Base-by-base conservation (phyloP, 2,113 vertebrate species). In the Tringa solitaria region DNA sequence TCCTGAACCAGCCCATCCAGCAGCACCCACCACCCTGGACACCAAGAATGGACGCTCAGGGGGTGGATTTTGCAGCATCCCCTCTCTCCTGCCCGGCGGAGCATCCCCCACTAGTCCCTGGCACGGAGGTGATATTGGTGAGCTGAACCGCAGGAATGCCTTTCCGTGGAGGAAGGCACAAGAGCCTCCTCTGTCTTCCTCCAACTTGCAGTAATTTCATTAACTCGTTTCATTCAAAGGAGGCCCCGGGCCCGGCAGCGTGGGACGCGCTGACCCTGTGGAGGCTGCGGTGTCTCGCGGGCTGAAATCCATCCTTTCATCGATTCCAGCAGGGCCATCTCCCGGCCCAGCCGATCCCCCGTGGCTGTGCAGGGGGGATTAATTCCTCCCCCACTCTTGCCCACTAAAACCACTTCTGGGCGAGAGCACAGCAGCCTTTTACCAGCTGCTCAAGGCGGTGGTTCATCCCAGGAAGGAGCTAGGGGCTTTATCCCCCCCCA, bases 21-120 rank as follows among this genome's bases (percentile, higher is more conserved):
- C 53, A 59, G 53, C 64, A 35, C 28, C 53, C 61, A 56, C 28
- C 79, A 21, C 27, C 27, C 35, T 1, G 2, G 43, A 22, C 0
- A 1, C 32, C 0, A 3, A 4, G 4, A 12, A 10, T 0, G 4
- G 72, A 1, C 27, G 43, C 46, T 43, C 13, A 6, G 45, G 46
- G 26, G 10, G 7, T 14, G 39, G 39, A 32, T n/a, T 59, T 63
- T 18, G 8, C 67, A 33, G 15, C 35, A 3, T 33, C 26, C 23
- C 46, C 46, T 21, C 46, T 21, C 43, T 45, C 43, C 43, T 18
- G 4, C 43, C 43, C 43, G 37, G 37, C 37, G 37, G 9, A 14
- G 33, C 78, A 5, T 24, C 17, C 28, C 50, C 30, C 22, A 1
- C 0, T 13, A 2, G 8, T 22, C 30, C n/a, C 60, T 9, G 87